Evolutionary conservation across 2,797 vertebrate genomes (phyloP).

Genomic region (Adrianichthys oophorus): DNA sequence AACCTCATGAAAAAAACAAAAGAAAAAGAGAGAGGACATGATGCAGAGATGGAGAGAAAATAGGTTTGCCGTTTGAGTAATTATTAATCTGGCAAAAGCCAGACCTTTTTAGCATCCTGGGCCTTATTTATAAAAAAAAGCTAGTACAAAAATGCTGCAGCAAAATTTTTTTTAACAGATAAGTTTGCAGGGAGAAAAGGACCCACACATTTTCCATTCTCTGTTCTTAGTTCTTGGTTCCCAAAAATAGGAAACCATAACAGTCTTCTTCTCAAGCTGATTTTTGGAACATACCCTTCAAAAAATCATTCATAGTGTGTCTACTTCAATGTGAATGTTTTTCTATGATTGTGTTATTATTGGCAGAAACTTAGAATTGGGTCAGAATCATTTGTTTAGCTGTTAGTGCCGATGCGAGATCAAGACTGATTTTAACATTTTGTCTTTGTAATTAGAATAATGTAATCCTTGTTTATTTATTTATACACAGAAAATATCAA

Average conservation of each 20-base stretch:
- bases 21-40: conserved; percentile 28
- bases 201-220: conserved; percentile 62
- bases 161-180: conserved; percentile 66
- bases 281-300: conserved; percentile 63
- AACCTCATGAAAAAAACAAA: conserved; percentile 50
- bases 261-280: conserved; percentile 42
- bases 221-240: conserved; percentile 29
- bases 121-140: conserved; percentile 64
- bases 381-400: conserved; percentile 47
- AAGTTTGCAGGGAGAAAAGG: conserved; percentile 44
- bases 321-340: conserved; percentile 29
- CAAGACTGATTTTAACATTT: conserved; percentile 52
- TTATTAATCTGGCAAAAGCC: conserved; percentile 79
- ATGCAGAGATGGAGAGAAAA: conserved; percentile 53
- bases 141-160: conserved; percentile 63
- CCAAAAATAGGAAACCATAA: conserved; percentile 48
- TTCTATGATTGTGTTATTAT: conserved; percentile 55
- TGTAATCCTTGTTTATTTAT: conserved; percentile 65
- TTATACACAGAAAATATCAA: conserved; percentile 50
- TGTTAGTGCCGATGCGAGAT: conserved; percentile 54
- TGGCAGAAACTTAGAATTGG: conserved; percentile 43
- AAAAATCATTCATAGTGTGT: conserved; percentile 41
- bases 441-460: conserved; percentile 65
- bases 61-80: conserved; percentile 78
- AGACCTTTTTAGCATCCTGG: conserved; percentile 73